Conservation (phyloP, 2,113 vertebrate species). For the Peromyscus leucopus region DNA sequence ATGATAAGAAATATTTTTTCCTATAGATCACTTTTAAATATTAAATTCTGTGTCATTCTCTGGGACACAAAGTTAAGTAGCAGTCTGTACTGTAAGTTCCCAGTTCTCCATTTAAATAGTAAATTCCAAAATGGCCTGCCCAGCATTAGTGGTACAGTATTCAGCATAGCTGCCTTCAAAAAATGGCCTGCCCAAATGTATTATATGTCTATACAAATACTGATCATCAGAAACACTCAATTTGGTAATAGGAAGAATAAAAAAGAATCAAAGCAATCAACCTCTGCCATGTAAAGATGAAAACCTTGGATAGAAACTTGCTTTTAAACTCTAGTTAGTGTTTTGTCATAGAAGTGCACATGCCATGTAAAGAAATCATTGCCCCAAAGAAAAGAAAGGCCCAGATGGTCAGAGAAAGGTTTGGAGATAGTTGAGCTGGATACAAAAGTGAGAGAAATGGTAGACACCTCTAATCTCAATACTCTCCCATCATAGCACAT, state of each 20-base stretch:
- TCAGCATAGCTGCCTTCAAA: neutral
- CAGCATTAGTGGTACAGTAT: neutral
- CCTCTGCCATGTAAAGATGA: neutral
- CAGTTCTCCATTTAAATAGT: neutral
- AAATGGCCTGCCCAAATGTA: neutral
- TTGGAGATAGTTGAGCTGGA: neutral
- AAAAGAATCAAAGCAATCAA: neutral
- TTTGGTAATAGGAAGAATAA: neutral
- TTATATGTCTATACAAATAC: neutral
- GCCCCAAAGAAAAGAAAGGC: neutral
- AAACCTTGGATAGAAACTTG: slow-evolving; percentile 23
- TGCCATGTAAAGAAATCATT: neutral
- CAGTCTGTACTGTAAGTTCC: neutral
- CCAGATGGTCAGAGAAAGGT: neutral
- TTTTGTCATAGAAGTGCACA: neutral
- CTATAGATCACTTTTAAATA: slow-evolving; percentile 31
- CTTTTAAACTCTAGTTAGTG: neutral
- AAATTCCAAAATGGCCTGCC: neutral
- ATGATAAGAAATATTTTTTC: slow-evolving; percentile 37
- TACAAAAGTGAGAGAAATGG: neutral
- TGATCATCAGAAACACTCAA: neutral
- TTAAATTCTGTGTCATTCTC: neutral
- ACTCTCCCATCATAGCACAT: neutral
- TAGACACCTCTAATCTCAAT: neutral
- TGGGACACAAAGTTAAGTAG: neutral